These are phyloP conservation scores for Griposia aprilina DNA, from an alignment of 2,888 invertebrate genomes.

Conservation along the genomic window DNA sequence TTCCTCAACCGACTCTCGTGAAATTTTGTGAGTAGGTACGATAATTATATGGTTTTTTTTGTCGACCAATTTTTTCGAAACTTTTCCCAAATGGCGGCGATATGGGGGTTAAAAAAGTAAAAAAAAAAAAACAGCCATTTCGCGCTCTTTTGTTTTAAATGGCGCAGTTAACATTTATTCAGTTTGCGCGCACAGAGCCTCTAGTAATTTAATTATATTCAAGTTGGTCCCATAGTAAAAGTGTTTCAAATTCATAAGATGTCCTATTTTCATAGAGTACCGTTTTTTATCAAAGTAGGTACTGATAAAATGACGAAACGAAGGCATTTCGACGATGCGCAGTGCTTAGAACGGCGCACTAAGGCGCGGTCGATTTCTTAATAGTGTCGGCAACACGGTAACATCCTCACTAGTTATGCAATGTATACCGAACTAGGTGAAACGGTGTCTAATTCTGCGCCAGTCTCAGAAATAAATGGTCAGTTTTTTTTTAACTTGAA, in stretches of 20 bases:
- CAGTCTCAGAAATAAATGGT: not conserved
- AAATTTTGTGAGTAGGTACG: too few relatives aligned
- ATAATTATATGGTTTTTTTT: too few relatives aligned
- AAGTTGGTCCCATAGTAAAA: not conserved
- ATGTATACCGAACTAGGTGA: constrained; percentile 32
- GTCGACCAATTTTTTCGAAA: too few relatives aligned
- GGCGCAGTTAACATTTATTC: too few relatives aligned
- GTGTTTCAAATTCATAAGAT: not conserved
- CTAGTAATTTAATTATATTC: too few relatives aligned
- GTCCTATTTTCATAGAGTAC: not conserved
- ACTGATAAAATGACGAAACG: constrained; percentile 19
- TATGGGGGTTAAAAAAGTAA: too few relatives aligned
- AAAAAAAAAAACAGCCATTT: too few relatives aligned
- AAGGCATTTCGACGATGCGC: constrained; percentile 37
- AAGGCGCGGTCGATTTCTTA: constrained; percentile 56
- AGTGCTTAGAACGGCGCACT: constrained; percentile 34
- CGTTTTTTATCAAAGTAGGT: not conserved
- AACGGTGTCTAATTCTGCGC: not conserved
- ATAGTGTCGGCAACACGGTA: constrained; percentile 31
- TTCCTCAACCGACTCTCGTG: too few relatives aligned
- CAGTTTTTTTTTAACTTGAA: not conserved
- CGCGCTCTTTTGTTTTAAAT: too few relatives aligned
- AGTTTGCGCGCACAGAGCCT: too few relatives aligned
- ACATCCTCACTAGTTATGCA: constrained; percentile 47
- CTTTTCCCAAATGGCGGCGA: too few relatives aligned